Evolutionary conservation across 2,888 invertebrate species (phyloP).

Genomic region (Lithodes maja): DNA sequence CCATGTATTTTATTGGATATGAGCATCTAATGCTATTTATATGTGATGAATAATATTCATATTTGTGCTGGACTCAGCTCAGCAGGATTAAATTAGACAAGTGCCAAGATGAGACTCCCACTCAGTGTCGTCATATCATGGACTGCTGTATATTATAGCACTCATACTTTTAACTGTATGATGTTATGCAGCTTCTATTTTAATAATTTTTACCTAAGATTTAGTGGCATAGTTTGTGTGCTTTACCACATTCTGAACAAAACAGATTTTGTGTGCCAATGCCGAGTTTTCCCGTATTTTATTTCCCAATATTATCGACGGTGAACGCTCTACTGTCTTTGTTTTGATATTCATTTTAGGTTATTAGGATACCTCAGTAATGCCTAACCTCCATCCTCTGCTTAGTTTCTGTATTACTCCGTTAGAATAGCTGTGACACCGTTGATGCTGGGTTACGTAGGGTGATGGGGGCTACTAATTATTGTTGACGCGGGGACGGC

Average conservation of each 20-base stretch:
- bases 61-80: slow-evolving; percentile 43
- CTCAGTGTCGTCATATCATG: slow-evolving; percentile 65
- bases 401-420: slow-evolving; percentile 57
- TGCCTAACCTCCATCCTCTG: slow-evolving; percentile 63
- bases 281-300: slow-evolving; percentile 58
- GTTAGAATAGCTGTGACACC: slow-evolving; percentile 62
- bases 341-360: slow-evolving; percentile 58
- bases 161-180: slow-evolving; percentile 54
- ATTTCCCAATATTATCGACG: slow-evolving; percentile 49
- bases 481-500: slow-evolving; percentile 34
- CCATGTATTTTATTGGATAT: slow-evolving; percentile 40
- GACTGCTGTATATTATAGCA: slow-evolving; percentile 62
- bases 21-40: slow-evolving; percentile 54
- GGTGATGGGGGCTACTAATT: slow-evolving; percentile 59
- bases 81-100: slow-evolving; percentile 50
- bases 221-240: slow-evolving; percentile 66
- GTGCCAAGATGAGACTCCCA: slow-evolving; percentile 66
- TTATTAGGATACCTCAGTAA: slow-evolving; percentile 60
- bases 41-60: slow-evolving; percentile 38
- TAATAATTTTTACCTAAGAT: slow-evolving; percentile 60
- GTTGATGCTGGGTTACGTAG: slow-evolving; percentile 59
- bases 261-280: slow-evolving; percentile 64
- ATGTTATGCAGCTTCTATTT: slow-evolving; percentile 62
- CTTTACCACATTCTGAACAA: slow-evolving; percentile 62
- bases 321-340: slow-evolving; percentile 52